These are phyloP conservation scores for Schizothorax lantsangensis DNA, from an alignment of 2,797 vertebrate genomes.

Conservation along the genomic window DNA sequence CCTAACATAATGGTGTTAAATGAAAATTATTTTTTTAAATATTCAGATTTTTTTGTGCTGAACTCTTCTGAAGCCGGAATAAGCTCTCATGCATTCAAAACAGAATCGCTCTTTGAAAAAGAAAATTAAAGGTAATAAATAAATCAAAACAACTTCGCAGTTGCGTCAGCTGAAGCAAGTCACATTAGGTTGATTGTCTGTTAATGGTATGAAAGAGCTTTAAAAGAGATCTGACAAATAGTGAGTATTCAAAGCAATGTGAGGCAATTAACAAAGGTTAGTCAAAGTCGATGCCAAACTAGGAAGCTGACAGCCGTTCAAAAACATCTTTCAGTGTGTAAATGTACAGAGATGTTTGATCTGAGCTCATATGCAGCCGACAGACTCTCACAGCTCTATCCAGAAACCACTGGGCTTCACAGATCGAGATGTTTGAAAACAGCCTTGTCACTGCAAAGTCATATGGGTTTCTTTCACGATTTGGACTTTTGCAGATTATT, in stretches of 20 bases:
- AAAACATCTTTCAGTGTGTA: background rate
- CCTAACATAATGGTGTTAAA: too few relatives aligned
- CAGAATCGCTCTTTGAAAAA: background rate
- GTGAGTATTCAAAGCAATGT: constrained; percentile 11
- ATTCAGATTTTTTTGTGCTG: too few relatives aligned
- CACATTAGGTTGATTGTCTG: background rate
- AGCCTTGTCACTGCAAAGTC: background rate
- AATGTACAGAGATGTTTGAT: background rate
- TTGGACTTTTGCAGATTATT: too few relatives aligned
- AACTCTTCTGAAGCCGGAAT: background rate
- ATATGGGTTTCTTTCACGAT: background rate
- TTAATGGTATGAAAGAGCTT: background rate
- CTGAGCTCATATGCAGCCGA: background rate
- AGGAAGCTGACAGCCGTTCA: background rate
- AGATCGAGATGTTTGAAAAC: background rate
- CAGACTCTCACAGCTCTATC: background rate
- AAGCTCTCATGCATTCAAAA: background rate
- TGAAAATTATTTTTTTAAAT: too few relatives aligned
- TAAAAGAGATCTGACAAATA: constrained; percentile 22
- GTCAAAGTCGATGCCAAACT: background rate
- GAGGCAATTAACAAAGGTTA: constrained; percentile 19
- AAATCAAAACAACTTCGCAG: background rate
- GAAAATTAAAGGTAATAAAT: background rate
- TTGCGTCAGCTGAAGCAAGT: background rate
- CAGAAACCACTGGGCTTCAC: background rate